Evolutionary conservation across 2,113 vertebrate genomes (phyloP), one percentile per base, ranked within the genome.

Genomic region (Ptychochromis oligacanthus): DNA sequence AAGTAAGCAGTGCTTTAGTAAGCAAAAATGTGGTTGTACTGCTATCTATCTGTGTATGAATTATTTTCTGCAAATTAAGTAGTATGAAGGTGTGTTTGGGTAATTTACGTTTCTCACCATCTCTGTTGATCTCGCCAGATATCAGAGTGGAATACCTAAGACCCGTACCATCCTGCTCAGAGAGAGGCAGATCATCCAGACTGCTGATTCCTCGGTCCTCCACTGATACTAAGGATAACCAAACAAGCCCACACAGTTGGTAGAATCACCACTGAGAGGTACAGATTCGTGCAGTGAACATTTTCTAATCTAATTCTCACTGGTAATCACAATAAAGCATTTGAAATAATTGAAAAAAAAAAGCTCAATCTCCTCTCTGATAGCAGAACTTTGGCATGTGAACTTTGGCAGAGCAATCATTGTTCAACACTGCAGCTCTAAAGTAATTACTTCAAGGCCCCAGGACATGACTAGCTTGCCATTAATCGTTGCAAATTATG

Each of bases 41-140:
- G 6, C 40, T 67, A 46, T 67, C 40, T 49, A 67, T 46, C 15
- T 49, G 40, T 49, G 9, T 67, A 49, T 46, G 64, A 49, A 67
- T 67, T n/a, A n/a, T n/a, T n/a, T n/a, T n/a, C n/a, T n/a, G n/a
- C n/a, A n/a, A n/a, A n/a, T n/a, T n/a, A n/a, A n/a, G 67, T 72
- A 46, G 31, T 54, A 11, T 54, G 20, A 72, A 72, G 46, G 20
- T 9, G 26, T 26, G 1, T 13, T 52, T 72, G 43, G 24, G 49
- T 0, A 52, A 20, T 56, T 13, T 0, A 49, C 36, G 6, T 65
- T 70, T 82, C 88, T 91, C 49, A 95, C 95, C 91, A 2, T 95
- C 91, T 93, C 90, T 92, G 91, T 84, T 91, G 65, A 90, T 80
- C 75, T 94, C 94, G 18, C 82, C 92, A 87, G 93, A 88, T 56